Base-by-base conservation (phyloP, 2,113 vertebrate species). In the Nettapus auritus region DNA sequence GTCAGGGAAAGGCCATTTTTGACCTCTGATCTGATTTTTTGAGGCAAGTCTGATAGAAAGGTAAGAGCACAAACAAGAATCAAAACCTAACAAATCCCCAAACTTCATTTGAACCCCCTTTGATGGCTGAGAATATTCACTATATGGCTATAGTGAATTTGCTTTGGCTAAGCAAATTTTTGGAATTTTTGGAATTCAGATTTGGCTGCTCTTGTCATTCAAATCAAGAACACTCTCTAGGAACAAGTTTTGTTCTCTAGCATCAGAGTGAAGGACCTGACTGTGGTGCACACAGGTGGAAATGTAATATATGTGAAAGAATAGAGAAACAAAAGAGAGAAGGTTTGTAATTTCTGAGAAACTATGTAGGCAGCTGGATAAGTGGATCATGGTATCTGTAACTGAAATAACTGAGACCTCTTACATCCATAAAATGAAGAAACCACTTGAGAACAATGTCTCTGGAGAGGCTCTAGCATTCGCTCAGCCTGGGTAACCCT, bases 351-450 rank as follows among this genome's bases (percentile, higher is more conserved):
- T 64, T 92, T 71, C 77, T 82, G 69, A 68, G 86, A 71, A 73
- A 26, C 74, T 55, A 33, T 1, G 31, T 22, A 57, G 46, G 50
- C 84, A 95, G 67, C 59, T 88, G 67, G 74, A 3, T 89, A 88
- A 95, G 66, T 90, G 76, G 90, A 82, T 95, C 36, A 15, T 70
- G 46, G 68, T 88, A 92, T 83, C 53, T 0, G 0, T 78, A 81
- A 86, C 5, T 74, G 88, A 90, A 90, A 83, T 78, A 88, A 74
- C 86, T 33, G 42, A 68, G 83, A 76, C 66, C 26, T 94, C 73
- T 88, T 55, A 92, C 88, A 74, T 85, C 69, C 44, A 38, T 62
- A 87, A 93, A 95, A 93, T 69, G 62, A 89, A 13, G 69, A 93
- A 93, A 59, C 26, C 66, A 60, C 77, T 93, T 79, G 74, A 95